Percentiles rank a stretch among this genome's conserved stretches.
These are phyloP conservation scores for Cosmopolites sordidus DNA, from an alignment of 2,888 invertebrate genomes.

Conservation along the genomic window DNA sequence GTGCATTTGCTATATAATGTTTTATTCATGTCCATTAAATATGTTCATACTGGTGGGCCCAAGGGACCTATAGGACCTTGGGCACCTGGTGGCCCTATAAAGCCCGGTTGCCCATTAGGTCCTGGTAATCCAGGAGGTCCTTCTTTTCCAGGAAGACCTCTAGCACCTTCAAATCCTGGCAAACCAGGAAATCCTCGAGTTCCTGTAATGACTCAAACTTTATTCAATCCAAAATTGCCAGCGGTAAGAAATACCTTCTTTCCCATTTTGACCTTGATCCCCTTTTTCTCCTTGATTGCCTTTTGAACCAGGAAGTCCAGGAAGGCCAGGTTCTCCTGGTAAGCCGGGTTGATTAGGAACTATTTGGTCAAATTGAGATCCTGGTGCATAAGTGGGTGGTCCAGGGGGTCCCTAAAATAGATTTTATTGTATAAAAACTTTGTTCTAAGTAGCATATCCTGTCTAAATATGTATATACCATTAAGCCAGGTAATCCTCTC, in stretches of 20 bases:
- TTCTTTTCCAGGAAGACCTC: slow-evolving; percentile 44
- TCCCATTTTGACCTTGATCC: slow-evolving; percentile 45
- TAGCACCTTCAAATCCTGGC: slow-evolving; percentile 51
- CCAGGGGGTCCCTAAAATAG: slow-evolving; percentile 44
- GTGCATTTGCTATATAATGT: too few relatives aligned
- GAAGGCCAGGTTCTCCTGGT: slow-evolving; percentile 30
- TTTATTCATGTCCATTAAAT: too few relatives aligned
- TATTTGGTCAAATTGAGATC: slow-evolving; percentile 39
- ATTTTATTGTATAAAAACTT: too few relatives aligned
- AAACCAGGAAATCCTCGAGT: slow-evolving; percentile 41
- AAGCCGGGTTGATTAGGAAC: slow-evolving; percentile 29
- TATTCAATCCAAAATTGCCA: slow-evolving; percentile 18
- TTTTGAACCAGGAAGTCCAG: slow-evolving; percentile 26
- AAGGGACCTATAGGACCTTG: slow-evolving; percentile 41
- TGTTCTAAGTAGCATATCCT: too few relatives aligned
- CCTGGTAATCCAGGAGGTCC: slow-evolving; percentile 51
- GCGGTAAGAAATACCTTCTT: slow-evolving; percentile 28
- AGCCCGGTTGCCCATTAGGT: slow-evolving; percentile 40
- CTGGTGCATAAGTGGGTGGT: slow-evolving; percentile 38
- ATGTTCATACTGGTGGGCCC: slow-evolving; percentile 37
- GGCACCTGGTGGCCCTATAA: slow-evolving; percentile 43
- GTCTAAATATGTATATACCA: slow-evolving; percentile 31
- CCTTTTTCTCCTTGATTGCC: slow-evolving; percentile 32
- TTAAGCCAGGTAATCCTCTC: slow-evolving; percentile 38
- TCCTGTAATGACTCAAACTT: slow-evolving; percentile 40